phyloP scores from a whole-genome alignment of 1,140 invertebrate genomes.

The Caenorhabditis briggsae region DNA sequence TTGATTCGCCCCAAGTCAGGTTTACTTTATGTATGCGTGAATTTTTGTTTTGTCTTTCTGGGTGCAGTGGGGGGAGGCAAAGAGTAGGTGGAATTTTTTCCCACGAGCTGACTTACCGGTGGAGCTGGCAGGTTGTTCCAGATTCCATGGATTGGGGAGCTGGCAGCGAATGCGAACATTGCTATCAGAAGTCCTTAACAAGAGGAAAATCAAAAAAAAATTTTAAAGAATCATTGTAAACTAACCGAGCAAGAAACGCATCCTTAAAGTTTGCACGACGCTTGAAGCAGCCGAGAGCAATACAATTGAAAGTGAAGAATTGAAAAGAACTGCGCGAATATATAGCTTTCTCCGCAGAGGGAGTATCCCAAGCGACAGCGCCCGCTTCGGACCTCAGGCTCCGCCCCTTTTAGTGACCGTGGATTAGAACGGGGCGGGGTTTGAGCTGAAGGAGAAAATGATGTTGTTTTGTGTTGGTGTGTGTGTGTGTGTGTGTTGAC shows the following conservation, averaged over 20 bases:
- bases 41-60: neutral
- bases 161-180: conserved; percentile 18
- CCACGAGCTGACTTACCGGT: neutral
- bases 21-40: neutral
- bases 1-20: neutral
- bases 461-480: conserved; percentile 2
- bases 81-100: neutral
- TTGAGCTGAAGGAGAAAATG: too few species aligned
- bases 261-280: conserved; percentile 27
- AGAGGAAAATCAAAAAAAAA: neutral
- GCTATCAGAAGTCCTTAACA: conserved; percentile 25
- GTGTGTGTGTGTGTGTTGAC: conserved; percentile 11
- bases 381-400: neutral
- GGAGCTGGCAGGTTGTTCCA: conserved; percentile 42
- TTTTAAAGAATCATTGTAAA: too few species aligned
- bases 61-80: neutral
- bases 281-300: neutral
- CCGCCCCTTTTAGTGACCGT: conserved; percentile 22
- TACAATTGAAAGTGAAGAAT: conserved; percentile 25
- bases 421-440: conserved; percentile 29
- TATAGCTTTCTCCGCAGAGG: conserved; percentile 9
- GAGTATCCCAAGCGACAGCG: conserved; percentile 47
- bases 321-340: neutral
- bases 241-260: conserved; percentile 43
- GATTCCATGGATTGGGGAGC: conserved; percentile 44